A percentile compares a stretch with the other conserved stretches of the same genome.
Evolutionary conservation across 2,113 vertebrate species (phyloP).

Genomic region (Ctenomys sociabilis): DNA sequence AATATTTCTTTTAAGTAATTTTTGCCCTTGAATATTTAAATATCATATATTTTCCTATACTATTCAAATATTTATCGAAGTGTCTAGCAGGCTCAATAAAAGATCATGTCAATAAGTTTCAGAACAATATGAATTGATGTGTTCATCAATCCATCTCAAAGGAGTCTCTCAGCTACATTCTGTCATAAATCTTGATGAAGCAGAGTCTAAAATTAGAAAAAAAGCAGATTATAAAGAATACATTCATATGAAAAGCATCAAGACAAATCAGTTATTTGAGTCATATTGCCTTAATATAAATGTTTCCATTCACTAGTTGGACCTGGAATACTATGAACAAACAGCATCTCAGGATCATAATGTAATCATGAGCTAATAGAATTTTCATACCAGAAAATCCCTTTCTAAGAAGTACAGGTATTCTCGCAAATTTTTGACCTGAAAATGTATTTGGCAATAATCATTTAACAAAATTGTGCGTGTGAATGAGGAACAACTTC

Average conservation of each 20-base stretch:
- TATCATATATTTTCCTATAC: slow-evolving; percentile 10
- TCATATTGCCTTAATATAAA: not conserved
- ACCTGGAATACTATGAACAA: not conserved
- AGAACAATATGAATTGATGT: not conserved
- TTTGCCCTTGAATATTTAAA: slow-evolving; percentile 65
- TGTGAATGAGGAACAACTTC: not conserved
- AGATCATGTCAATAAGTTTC: slow-evolving; percentile 37
- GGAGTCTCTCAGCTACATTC: not conserved
- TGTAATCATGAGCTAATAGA: not conserved
- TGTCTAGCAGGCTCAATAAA: slow-evolving; percentile 59
- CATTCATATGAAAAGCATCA: not conserved
- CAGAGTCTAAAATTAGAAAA: slow-evolving; percentile 57
- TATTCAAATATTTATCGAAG: not conserved
- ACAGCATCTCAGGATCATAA: not conserved
- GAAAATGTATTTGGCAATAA: not conserved
- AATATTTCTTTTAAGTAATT: slow-evolving; percentile 28
- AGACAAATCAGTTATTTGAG: slow-evolving; percentile 10
- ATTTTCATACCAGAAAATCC: not conserved
- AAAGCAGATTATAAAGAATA: not conserved
- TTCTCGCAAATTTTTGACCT: not conserved
- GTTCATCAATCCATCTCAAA: not conserved
- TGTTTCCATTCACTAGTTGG: slow-evolving; percentile 28
- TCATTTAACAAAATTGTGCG: not conserved
- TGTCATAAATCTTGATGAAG: slow-evolving; percentile 26
- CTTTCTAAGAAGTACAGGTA: not conserved